Conservation (phyloP, 2,113 vertebrate genomes). For the Myiopsitta monachus region DNA sequence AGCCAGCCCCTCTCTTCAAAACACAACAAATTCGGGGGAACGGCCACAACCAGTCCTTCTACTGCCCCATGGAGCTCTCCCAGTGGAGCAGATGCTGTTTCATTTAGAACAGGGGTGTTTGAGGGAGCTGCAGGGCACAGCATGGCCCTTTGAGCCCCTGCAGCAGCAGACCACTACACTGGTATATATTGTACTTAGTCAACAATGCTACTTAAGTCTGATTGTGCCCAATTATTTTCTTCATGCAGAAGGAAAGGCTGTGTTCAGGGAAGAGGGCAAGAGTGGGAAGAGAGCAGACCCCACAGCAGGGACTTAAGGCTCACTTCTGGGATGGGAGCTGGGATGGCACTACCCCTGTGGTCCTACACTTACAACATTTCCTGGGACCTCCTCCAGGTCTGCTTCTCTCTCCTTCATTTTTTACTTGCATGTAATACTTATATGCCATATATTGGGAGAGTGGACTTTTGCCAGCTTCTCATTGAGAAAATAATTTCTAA, state of each 20-base stretch:
- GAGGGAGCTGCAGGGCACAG: no score
- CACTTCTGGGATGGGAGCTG: not conserved
- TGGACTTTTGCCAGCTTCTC: not conserved
- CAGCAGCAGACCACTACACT: not conserved
- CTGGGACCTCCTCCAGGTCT: not conserved
- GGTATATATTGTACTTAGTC: not conserved
- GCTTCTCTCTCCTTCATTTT: not conserved
- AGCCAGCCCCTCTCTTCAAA: not conserved
- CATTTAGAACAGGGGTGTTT: not conserved
- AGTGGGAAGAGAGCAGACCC: not conserved
- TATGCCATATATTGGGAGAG: no score
- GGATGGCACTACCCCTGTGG: not conserved
- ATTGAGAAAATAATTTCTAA: not conserved
- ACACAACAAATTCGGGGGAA: not conserved
- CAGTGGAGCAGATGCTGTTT: not conserved
- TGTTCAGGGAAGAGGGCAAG: not conserved
- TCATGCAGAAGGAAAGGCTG: not conserved
- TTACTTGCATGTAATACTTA: not conserved
- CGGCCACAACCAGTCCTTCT: not conserved
- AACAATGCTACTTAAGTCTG: not conserved
- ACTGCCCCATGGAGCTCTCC: fast-evolving
- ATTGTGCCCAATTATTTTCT: not conserved
- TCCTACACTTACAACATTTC: fast-evolving
- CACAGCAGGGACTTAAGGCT: fast-evolving
- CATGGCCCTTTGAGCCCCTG: not conserved